Evolutionary conservation across 2,888 invertebrate species (phyloP), one percentile per base, ranked within the genome.

Genomic region (Pseudanteris insignis): DNA sequence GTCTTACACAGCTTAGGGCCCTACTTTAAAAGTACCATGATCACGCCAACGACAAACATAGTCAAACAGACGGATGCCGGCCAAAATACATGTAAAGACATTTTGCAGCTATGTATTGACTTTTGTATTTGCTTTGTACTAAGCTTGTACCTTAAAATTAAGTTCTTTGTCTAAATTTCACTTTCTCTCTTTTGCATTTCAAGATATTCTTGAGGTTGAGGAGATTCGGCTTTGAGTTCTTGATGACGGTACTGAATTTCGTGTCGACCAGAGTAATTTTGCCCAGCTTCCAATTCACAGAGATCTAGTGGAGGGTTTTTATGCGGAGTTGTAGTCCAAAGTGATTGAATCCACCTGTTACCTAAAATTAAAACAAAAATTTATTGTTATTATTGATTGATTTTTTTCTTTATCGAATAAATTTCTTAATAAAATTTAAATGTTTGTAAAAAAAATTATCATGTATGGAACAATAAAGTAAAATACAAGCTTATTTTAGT

Each of bases 271-370:
- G 74, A 13, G 13, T 50, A 30, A 1, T 46, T 14, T n/a, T 43
- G 43, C 4, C 68, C 72, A 0, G 63, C 34, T 40, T 75, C 75
- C 0, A 93, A 80, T 77, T 92, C 92, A 0, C 88, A 87, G 41
- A 89, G 85, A 77, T 93, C 92, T 2, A 92, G 79, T 0, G 94
- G 88, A 2, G 91, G 90, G 75, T 91, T 91, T 66, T 89, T 88
- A 76, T 91, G 89, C 0, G 93, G 92, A 2, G 91, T 89, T 25
- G 89, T 84, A 1, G 92, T 89, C 91, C 91, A 94, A 76, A 94
- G 83, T 1, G 92, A 89, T 10, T 90, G 86, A 57, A 93, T 81
- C 90, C 90, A 92, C 72, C 91, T 89, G 77, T 91, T 93, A 37
- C 92, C 92, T 89, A 74, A 24, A 43, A 30, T 38, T 28, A n/a